These are phyloP conservation scores for Caenorhabditis sp. DNA, from an alignment of 2,888 invertebrate genomes.

Conservation along the genomic window DNA sequence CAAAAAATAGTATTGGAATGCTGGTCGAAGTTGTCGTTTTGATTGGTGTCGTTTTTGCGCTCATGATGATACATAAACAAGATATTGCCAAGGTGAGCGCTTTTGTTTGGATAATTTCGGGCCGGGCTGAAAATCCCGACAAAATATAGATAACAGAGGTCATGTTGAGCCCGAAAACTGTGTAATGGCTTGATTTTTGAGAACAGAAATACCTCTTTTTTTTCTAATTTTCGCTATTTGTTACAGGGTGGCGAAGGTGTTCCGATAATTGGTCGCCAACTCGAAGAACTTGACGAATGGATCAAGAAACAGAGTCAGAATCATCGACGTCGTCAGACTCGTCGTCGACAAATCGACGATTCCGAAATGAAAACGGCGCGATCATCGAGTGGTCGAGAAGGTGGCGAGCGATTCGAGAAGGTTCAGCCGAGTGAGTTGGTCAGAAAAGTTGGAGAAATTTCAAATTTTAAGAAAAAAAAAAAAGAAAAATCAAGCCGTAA, in stretches of 20 bases:
- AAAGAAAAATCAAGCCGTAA: too few species aligned
- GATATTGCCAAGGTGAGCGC: slow-evolving; percentile 32
- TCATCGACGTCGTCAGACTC: slow-evolving; percentile 2
- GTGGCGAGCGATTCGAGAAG: slow-evolving; percentile 27
- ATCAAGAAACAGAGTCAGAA: slow-evolving; percentile 16
- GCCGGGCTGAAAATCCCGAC: too few species aligned
- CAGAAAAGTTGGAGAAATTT: too few species aligned
- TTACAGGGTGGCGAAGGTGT: slow-evolving; percentile 37
- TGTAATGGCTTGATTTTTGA: too few species aligned
- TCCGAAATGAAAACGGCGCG: slow-evolving; percentile 7
- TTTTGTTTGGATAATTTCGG: neutral
- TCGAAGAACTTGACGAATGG: slow-evolving; percentile 26
- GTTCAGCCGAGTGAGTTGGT: slow-evolving; percentile 7
- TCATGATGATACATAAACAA: slow-evolving; percentile 22
- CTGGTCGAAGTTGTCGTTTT: slow-evolving; percentile 29
- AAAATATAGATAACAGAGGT: too few species aligned
- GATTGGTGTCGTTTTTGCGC: slow-evolving; percentile 20
- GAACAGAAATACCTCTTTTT: too few species aligned
- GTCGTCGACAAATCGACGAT: slow-evolving; percentile 5
- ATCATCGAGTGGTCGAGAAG: slow-evolving; percentile 5
- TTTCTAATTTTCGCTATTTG: too few species aligned
- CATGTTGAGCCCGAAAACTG: too few species aligned
- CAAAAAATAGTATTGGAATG: slow-evolving; percentile 19
- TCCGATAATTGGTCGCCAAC: slow-evolving; percentile 24
- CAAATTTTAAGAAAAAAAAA: too few species aligned